Evolutionary conservation across 2,797 vertebrate genomes (phyloP).

Genomic region (Acanthurus tractus): DNA sequence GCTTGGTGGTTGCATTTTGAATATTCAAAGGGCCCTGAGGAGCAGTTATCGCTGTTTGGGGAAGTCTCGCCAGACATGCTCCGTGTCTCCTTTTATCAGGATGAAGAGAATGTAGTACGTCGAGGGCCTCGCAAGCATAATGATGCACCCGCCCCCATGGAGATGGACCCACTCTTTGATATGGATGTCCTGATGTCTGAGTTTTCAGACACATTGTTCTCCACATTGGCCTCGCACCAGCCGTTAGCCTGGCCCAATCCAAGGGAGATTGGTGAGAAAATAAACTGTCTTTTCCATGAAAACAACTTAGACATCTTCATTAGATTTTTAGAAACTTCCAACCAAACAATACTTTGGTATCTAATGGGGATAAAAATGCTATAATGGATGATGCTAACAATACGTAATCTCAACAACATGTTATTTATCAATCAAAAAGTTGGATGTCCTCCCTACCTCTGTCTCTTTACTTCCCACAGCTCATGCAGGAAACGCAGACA

Average conservation of each 20-base stretch:
- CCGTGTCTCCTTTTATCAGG: conserved; percentile 89
- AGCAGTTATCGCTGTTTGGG: conserved; percentile 88
- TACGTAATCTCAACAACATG: background rate
- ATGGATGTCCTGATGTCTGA: conserved; percentile 98
- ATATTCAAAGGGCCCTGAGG: conserved; percentile 83
- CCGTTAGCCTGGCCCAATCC: conserved; percentile 93
- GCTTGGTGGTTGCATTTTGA: conserved; percentile 81
- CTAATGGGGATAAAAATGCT: background rate
- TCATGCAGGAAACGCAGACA: conserved; percentile 96
- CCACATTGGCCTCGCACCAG: conserved; percentile 95
- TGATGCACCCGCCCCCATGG: conserved; percentile 93
- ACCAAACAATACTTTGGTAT: background rate
- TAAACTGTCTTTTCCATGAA: background rate
- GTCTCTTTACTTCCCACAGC: conserved; percentile 77
- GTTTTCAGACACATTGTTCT: conserved; percentile 97
- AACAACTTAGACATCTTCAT: background rate
- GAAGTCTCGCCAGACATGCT: conserved; percentile 89
- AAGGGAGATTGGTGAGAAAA: conserved; percentile 92
- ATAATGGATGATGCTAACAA: too few relatives aligned
- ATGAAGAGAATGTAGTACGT: conserved; percentile 89
- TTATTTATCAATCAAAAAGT: background rate
- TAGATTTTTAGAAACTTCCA: background rate
- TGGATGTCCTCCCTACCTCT: conserved; percentile 17
- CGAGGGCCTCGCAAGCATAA: conserved; percentile 84
- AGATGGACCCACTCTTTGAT: conserved; percentile 94